Evolutionary conservation across 2,888 invertebrate species (phyloP), one percentile per base, ranked within the genome.

Genomic region (Alloplasta piceator): DNA sequence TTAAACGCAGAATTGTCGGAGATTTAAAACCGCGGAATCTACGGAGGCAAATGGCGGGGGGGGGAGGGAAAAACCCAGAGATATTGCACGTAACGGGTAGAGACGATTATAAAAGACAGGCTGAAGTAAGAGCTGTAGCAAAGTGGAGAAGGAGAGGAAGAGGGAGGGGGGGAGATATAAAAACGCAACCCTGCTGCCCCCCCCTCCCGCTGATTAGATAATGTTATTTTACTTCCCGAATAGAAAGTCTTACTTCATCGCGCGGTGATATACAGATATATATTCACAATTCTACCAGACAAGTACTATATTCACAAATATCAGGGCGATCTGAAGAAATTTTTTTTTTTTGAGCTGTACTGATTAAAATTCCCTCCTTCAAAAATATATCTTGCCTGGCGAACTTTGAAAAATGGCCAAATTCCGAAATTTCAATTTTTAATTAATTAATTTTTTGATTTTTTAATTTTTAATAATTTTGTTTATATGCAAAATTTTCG

Each of bases 241-340:
- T 90, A 90, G 91, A 90, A 91, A 91, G 90, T 89, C 82, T 85
- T 87, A 85, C 85, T 86, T 84, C 85, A 83, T 84, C 82, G 9
- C 26, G 3, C 1, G 61, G 61, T 48, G 63, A 73, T 72, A 63
- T 48, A 64, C 6, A 41, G 3, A 39, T 43, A 12, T 36, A 55
- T 48, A 48, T 14, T 39, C 14, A 14, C 16, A 43, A n/a, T 26
- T 26, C 26, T 26, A 26, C 26, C 26, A 26, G 26, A 26, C 26
- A 26, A 26, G 26, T 26, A 1, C 26, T 26, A 3, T 3, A 26
- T 26, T 26, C 26, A 26, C 26, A 26, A 26, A 26, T 26, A 26
- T 26, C 26, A 26, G 26, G 26, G 26, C 26, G 26, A 26, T 26
- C 26, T 26, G 26, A 26, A 26, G 26, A 26, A 26, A 26, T 2